Base-by-base conservation (phyloP, 2,888 invertebrate genomes). In the Silvanus unidentatus region DNA sequence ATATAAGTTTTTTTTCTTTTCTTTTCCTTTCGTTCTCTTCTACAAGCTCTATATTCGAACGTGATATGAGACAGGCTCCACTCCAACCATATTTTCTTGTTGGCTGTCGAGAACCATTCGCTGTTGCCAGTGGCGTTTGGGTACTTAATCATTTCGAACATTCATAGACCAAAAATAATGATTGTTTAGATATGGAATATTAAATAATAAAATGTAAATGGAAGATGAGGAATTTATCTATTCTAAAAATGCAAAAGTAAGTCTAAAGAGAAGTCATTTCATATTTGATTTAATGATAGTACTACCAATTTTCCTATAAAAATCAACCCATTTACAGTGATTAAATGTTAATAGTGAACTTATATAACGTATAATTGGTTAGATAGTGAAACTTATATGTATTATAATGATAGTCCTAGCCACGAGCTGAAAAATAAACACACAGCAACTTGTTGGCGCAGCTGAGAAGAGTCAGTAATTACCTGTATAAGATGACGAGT, bases 401-500 rank as follows among this genome's bases (percentile, higher is more conserved):
- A 30, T 22, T 22, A 22, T 22, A 22, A 22, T 22, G 4, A 22
- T 8, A 22, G 22, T 22, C 8, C 22, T 47, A 39, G 55, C 58
- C 56, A 55, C 58, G 54, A 57, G 58, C 57, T 50, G 58, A 52
- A 63, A 63, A 62, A 62, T 62, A 63, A 64, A 62, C 57, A 63
- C 54, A 52, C 57, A n/a, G 57, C 58, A 61, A 65, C 63, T 61
- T 62, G 62, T 64, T 63, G 62, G 57, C 54, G 56, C 49, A 37
- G 37, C 37, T 37, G 37, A 37, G 32, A 55, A 51, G 53, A 56
- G 56, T 52, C 53, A 50, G 58, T 65, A 67, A 67, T 67, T 67
- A 65, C 61, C 51, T 43, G 15, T 15, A 58, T 58, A 53, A 59
- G 58, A 65, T 64, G 64, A 64, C 63, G 65, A 61, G 64, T 59